Evolutionary conservation across 2,888 invertebrate genomes (phyloP), one percentile per base, ranked within the genome.

Genomic region (Molorchus minor): DNA sequence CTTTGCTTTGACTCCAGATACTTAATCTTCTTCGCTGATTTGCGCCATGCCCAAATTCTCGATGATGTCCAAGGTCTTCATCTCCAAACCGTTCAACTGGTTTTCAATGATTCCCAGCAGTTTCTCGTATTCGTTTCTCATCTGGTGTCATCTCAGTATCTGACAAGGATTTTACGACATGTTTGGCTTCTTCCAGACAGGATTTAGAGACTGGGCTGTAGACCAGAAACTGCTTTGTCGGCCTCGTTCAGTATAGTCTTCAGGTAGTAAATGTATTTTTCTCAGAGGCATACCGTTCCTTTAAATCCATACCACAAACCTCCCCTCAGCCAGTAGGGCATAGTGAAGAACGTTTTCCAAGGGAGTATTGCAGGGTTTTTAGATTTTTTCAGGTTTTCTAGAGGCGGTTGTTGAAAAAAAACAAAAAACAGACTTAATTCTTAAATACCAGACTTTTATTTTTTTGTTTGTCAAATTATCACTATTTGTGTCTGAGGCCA

Each of bases 261-360:
- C 56, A 82, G 68, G 59, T 79, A 77, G 17, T 72, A 72, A n/a
- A 82, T 71, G 56, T 81, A 80, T 67, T 81, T 81, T 58, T 80
- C 81, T 77, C 80, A 3, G 77, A 67, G 8, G 65, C 60, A 47
- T 77, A 76, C 30, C 76, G 75, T 45, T 81, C 80, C 64, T 77
- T 78, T 10, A 82, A 65, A 47, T 81, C 81, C 70, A 80, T 76
- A n/a, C 79, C 78, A 57, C 63, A 68, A 44, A 71, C 62, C 79
- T 77, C 67, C 77, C 76, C 68, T 81, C 80, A 5, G 80, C 77
- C 72, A 77, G 57, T 3, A 80, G 68, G 7, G 79, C 79, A 61
- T 78, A 77, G 46, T 77, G 75, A 3, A 81, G 68, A 61, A 77
- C 71, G 55, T 77, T 75, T 65, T 79, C 78, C 8, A 40, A 8